Evolutionary conservation across 2,113 vertebrate genomes (phyloP).

Genomic region (Hippopotamus amphibius): DNA sequence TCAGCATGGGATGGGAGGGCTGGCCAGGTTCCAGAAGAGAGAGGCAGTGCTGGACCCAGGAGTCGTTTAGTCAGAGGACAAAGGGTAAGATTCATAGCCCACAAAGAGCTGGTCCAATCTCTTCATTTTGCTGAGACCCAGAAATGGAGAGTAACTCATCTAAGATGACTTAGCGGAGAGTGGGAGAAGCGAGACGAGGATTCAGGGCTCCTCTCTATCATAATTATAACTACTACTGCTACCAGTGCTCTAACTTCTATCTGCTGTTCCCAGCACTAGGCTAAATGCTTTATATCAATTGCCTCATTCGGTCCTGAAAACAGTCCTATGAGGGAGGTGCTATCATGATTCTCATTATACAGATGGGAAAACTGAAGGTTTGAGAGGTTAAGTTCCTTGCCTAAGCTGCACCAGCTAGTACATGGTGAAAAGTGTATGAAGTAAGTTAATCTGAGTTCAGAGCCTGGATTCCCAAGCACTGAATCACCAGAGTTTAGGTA

Average conservation of each 20-base stretch:
- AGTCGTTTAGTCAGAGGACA: neutral
- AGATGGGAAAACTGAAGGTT: neutral
- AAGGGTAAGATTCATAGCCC: neutral
- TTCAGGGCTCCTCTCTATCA: neutral
- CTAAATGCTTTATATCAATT: neutral
- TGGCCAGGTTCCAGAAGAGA: neutral
- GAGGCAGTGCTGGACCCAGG: neutral
- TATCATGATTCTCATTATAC: neutral
- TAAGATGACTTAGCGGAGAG: neutral
- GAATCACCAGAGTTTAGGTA: neutral
- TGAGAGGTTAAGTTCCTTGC: neutral
- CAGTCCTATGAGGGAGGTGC: accelerated
- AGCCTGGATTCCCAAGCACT: neutral
- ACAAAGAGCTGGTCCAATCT: neutral
- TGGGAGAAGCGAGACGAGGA: neutral
- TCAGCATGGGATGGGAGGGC: accelerated
- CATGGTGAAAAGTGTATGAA: neutral
- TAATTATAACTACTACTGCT: neutral
- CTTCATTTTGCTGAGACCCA: neutral
- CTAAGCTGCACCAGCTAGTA: neutral
- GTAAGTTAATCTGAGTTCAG: neutral
- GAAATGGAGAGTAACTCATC: neutral
- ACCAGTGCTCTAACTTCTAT: accelerated
- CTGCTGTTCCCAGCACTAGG: neutral
- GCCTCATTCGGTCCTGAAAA: neutral